Conservation (phyloP, 2,113 vertebrate species). For the Sceloporus undulatus region DNA sequence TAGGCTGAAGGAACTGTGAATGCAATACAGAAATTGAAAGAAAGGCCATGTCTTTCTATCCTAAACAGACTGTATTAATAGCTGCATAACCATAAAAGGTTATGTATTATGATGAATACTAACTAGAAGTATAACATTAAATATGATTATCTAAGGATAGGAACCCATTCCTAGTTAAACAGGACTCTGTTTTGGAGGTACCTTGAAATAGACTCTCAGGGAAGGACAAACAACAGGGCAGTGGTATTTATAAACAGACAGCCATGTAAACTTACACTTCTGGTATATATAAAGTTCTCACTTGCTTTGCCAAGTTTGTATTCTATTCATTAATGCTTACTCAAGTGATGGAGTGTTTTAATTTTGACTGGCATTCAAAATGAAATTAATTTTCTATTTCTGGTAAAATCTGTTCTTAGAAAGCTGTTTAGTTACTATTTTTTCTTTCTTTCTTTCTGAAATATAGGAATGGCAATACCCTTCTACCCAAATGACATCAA, state of each 20-base stretch:
- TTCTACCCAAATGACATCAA: not conserved
- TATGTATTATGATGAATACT: constrained; percentile 22
- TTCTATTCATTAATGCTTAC: constrained; percentile 55
- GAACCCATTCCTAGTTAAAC: constrained; percentile 33
- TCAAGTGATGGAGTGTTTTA: constrained; percentile 42
- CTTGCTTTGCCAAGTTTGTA: constrained; percentile 57
- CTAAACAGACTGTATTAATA: constrained; percentile 30
- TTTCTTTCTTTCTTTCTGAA: not conserved
- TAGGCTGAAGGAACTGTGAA: not conserved
- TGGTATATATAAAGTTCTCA: constrained; percentile 66
- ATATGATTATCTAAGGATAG: constrained; percentile 24
- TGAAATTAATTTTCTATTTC: constrained; percentile 1
- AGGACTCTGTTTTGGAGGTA: constrained; percentile 46
- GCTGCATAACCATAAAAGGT: constrained; percentile 47
- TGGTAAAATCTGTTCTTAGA: constrained; percentile 16
- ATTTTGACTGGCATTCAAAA: not conserved
- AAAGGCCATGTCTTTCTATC: constrained; percentile 38
- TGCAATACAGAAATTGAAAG: not conserved
- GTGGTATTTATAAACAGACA: constrained; percentile 74
- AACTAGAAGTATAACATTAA: constrained; percentile 37
- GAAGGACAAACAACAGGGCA: constrained; percentile 50
- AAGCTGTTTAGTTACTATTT: not conserved
- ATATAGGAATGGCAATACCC: constrained; percentile 4
- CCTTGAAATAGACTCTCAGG: constrained; percentile 42
- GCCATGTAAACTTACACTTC: constrained; percentile 68